Evolutionary conservation across 2,888 invertebrate species (phyloP).

Genomic region (Camponotus fellah): DNA sequence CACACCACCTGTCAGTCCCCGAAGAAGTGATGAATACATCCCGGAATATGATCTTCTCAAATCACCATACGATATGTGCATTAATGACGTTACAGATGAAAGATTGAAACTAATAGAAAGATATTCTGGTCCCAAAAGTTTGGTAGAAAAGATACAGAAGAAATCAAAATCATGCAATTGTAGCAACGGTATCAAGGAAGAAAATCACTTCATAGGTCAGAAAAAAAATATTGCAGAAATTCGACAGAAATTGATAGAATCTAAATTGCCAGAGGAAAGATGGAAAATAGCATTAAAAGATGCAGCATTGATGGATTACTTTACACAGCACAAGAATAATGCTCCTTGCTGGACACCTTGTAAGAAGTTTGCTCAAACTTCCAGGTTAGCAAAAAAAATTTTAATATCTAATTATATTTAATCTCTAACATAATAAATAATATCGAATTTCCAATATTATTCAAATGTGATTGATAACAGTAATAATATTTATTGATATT

Average conservation of each 20-base stretch:
- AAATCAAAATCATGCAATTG: conserved; percentile 67
- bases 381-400: conserved; percentile 9
- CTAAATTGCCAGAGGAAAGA: conserved; percentile 58
- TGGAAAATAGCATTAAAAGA: conserved; percentile 73
- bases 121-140: conserved; percentile 62
- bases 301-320: conserved; percentile 74
- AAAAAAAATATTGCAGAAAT: conserved; percentile 39
- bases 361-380: conserved; percentile 61
- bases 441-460: not conserved
- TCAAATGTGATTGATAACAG: not conserved
- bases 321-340: conserved; percentile 67
- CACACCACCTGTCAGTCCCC: conserved; percentile 78
- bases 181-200: conserved; percentile 7
- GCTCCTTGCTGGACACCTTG: conserved; percentile 76
- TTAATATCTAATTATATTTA: too few relatives aligned
- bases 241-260: conserved; percentile 47
- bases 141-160: conserved; percentile 50
- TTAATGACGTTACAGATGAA: conserved; percentile 56
- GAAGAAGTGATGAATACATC: conserved; percentile 80
- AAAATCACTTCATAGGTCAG: not conserved
- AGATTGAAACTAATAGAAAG: conserved; percentile 64
- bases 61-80: conserved; percentile 74
- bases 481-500: not conserved
- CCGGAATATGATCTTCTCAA: conserved; percentile 80
- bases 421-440: too few relatives aligned